Evolutionary conservation across 1,140 invertebrate genomes (phyloP).

Genomic region (Trichomalopsis sarcophagae): DNA sequence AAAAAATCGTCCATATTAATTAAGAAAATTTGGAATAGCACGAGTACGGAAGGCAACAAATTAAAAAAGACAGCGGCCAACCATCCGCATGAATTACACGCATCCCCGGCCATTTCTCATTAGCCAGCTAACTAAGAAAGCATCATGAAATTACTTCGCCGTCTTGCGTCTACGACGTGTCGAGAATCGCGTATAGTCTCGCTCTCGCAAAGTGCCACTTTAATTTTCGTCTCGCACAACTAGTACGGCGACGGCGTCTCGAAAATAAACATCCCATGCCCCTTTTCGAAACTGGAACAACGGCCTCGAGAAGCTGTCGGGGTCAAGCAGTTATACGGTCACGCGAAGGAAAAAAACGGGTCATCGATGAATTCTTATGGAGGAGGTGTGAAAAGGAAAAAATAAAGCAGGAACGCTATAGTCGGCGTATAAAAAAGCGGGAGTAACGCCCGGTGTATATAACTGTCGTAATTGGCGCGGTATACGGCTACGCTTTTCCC

Average conservation of each 20-base stretch:
- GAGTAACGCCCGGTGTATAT: conserved; percentile 9
- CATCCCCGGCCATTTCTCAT: no score
- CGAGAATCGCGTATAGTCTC: background rate
- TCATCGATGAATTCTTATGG: background rate
- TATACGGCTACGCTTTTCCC: background rate
- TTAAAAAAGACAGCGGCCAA: no score
- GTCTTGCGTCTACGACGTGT: background rate
- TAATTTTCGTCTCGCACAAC: background rate
- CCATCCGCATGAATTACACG: no score
- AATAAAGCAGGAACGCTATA: background rate
- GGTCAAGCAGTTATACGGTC: conserved; percentile 3
- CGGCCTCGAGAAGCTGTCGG: background rate
- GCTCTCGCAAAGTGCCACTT: background rate
- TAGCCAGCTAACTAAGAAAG: no score
- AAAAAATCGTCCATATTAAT: no score
- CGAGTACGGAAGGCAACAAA: no score
- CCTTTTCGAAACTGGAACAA: background rate
- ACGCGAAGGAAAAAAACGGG: background rate
- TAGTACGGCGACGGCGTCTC: background rate
- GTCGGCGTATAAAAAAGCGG: background rate
- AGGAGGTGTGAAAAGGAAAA: background rate
- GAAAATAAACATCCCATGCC: no score
- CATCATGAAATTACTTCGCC: no score
- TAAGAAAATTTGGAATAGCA: no score
- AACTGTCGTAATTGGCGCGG: conserved; percentile 25